Base-by-base conservation (phyloP, 2,113 vertebrate genomes). In the Pygoscelis adeliae region DNA sequence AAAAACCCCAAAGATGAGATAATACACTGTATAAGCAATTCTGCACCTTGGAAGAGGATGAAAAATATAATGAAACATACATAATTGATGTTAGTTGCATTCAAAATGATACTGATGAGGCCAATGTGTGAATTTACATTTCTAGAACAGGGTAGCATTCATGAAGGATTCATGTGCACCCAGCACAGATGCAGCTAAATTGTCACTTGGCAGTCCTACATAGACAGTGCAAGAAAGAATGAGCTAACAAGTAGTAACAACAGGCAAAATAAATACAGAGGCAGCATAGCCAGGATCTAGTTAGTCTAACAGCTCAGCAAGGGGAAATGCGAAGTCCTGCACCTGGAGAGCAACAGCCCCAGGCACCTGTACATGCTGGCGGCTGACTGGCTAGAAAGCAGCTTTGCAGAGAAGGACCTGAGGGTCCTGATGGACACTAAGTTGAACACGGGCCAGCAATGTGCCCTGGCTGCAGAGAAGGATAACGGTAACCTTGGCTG, bases 281-380 rank as follows among this genome's bases (percentile, higher is more conserved):
- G 36, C 46, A 66, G 50, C 63, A 46, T 3, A 44, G 40, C 42
- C 55, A 82, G 59, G 46, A 46, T 74, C 50, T 81, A 30, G 26
- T 78, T n/a, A 44, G 56, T 53, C n/a, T 66, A 71, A 55, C 65
- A 50, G 55, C 40, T 76, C 74, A 42, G 0, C 47, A 14, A 32
- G 20, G 29, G 58, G 62, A 95, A 77, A n/a, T 50, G n/a, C 52
- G 13, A 53, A 74, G 50, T 58, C 70, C 55, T 87, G 49, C 67
- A 38, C 6, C 6, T 7, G n/a, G 32, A 22, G 26, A 89, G 15
- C 52, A 87, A 36, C 77, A 76, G 19, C 32, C 22, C 15, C 49
- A 38, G 53, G 38, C 0, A 0, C 50, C 56, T 1, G 0, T 56
- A 58, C 2, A 0, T 15, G 10, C 58, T 61, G 40, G 26, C n/a